These are phyloP conservation scores for Pseudocheirus occidentalis DNA, from an alignment of 2,797 vertebrate species.

Conservation along the genomic window DNA sequence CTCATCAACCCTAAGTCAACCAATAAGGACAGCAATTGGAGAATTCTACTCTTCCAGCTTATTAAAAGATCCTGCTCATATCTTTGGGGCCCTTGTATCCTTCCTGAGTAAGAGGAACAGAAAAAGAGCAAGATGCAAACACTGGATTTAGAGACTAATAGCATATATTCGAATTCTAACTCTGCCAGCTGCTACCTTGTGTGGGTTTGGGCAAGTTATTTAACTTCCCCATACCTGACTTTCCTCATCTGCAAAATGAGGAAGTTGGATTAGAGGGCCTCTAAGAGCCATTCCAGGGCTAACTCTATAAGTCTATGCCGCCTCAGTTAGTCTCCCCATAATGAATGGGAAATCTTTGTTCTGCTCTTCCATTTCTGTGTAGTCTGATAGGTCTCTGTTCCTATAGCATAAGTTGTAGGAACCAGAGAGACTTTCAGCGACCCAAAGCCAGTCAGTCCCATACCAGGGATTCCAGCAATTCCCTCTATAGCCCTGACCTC, in stretches of 20 bases:
- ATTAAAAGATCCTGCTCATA: neutral
- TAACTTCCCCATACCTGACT: neutral
- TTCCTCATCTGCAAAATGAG: neutral
- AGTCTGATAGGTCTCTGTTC: neutral
- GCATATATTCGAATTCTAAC: neutral
- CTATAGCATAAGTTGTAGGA: neutral
- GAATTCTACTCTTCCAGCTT: fast-evolving
- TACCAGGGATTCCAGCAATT: neutral
- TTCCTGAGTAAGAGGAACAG: neutral
- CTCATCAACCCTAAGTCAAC: neutral
- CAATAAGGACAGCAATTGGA: neutral
- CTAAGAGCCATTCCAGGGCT: neutral
- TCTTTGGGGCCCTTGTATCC: neutral
- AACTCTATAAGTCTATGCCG: neutral
- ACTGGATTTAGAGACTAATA: neutral
- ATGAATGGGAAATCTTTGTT: neutral
- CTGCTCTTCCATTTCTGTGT: neutral
- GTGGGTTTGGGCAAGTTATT: neutral
- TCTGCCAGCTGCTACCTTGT: neutral
- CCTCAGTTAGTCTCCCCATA: neutral
- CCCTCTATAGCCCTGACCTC: neutral
- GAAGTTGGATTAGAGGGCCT: neutral
- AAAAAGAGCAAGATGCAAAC: neutral
- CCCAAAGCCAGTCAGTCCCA: neutral
- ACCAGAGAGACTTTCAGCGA: neutral